A percentile compares a stretch with the other conserved stretches of the same genome.
Evolutionary conservation across 2,797 vertebrate species (phyloP).

Genomic region (Taenioides sp.): DNA sequence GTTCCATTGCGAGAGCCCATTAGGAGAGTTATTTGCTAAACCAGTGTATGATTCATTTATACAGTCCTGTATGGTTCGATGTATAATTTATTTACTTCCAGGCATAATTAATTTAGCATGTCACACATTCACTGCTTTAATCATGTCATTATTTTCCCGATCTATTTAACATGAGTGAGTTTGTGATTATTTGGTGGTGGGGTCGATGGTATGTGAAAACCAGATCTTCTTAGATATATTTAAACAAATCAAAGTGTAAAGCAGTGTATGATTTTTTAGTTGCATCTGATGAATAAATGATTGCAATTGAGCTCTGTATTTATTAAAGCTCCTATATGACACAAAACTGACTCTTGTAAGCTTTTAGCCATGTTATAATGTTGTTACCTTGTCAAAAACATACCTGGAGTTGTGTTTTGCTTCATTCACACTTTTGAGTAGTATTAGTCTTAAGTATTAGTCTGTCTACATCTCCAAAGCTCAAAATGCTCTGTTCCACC

Average conservation of each 20-base stretch:
- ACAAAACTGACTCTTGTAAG: no score
- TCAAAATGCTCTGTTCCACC: no score
- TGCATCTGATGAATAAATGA: not conserved
- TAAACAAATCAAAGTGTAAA: no score
- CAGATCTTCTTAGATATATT: not conserved
- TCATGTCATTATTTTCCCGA: slow-evolving; percentile 34
- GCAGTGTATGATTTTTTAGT: no score
- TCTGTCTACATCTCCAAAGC: no score
- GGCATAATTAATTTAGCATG: slow-evolving; percentile 50
- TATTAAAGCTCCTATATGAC: no score
- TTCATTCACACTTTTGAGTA: no score
- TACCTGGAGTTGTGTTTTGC: no score
- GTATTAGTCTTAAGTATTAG: no score
- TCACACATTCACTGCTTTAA: slow-evolving; percentile 45
- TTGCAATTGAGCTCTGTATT: not conserved
- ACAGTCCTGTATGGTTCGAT: slow-evolving; percentile 45
- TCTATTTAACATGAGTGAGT: slow-evolving; percentile 13
- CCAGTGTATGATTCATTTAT: slow-evolving; percentile 58
- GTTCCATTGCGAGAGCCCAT: slow-evolving; percentile 39
- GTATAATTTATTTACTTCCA: slow-evolving; percentile 61
- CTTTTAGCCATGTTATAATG: no score
- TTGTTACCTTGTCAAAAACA: no score
- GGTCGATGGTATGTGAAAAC: not conserved
- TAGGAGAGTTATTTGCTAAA: slow-evolving; percentile 54
- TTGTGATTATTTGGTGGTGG: not conserved